Evolutionary conservation across 1,140 invertebrate species (phyloP), one percentile per base, ranked within the genome.

Genomic region (Microplitis mediator): DNA sequence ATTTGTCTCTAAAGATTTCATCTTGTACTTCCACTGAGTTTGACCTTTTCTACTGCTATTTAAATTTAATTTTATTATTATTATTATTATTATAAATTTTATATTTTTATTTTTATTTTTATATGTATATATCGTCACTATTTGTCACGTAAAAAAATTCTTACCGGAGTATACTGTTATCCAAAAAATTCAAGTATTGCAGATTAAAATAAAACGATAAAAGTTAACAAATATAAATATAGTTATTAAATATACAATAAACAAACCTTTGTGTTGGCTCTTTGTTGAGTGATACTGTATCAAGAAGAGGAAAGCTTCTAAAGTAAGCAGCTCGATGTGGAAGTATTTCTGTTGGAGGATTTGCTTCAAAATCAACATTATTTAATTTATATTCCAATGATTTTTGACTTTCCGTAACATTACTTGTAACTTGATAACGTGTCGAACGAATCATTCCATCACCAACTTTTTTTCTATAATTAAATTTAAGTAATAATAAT

Each of bases 231-330:
- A 14, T 39, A 61, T 13, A 45, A 32, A 56, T 52, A 39, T 39
- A 64, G 4, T 39, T 50, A 74, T 72, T 74, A 58, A 58, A 39
- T 39, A 3, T 62, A 74, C 85, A 45, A 9, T 23, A 23, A 45
- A 45, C 39, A 45, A 45, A 90, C 91, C 90, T 89, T 81, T 89
- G 87, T 66, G 89, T 86, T 36, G 92, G 92, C 79, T 94, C 93
- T 84, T 93, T 93, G 78, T 94, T 95, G 54, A 98, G 89, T 52
- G 93, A 89, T 51, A 90, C 90, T 73, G 88, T 90, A 81, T 96
- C 93, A 34, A 97, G 88, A 4, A 93, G 81, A 14, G 95, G 96
- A 87, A 98, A 97, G 77, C 93, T 89, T 84, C 89, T 89, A 82
- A 91, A 92, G 83, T 92, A 93, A 5, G 91, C 91, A 51, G 91